phyloP scores from a whole-genome alignment of 2,113 vertebrate species.

The Pheucticus melanocephalus region DNA sequence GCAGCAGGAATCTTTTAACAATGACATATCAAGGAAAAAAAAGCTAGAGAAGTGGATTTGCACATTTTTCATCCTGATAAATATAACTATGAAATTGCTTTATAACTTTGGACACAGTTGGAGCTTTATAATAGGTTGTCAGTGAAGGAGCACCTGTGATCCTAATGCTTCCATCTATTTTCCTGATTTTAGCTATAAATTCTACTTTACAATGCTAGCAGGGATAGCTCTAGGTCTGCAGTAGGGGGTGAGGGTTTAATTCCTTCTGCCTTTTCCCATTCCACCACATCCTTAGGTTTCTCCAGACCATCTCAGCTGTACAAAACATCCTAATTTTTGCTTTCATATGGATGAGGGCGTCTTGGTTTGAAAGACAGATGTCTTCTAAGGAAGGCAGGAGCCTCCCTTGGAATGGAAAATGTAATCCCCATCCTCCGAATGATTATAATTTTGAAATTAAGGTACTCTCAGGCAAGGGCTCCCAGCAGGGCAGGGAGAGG shows the following conservation, averaged over 20 bases:
- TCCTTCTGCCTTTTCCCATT: neutral
- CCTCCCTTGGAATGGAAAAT: neutral
- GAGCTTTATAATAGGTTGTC: constrained; percentile 54
- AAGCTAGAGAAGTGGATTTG: neutral
- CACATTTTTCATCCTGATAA: constrained; percentile 34
- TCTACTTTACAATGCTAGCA: neutral
- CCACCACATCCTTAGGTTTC: neutral
- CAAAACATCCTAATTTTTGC: neutral
- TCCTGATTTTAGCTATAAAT: constrained; percentile 2
- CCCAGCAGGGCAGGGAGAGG: no score
- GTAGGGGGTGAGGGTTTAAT: neutral
- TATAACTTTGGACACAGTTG: constrained; percentile 50
- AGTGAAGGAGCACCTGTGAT: constrained; percentile 29
- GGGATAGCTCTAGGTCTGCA: neutral
- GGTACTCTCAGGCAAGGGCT: no score
- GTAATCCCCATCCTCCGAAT: neutral
- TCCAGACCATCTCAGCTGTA: neutral
- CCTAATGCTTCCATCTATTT: constrained; percentile 19
- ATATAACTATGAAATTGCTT: constrained; percentile 41
- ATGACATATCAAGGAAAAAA: neutral
- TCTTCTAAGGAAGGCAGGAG: neutral
- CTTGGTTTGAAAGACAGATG: neutral
- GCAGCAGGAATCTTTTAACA: constrained; percentile 9
- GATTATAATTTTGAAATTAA: neutral
- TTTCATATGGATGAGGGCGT: neutral